These are phyloP conservation scores for Onthophagus taurus DNA, from an alignment of 1,140 invertebrate species.

Conservation along the genomic window DNA sequence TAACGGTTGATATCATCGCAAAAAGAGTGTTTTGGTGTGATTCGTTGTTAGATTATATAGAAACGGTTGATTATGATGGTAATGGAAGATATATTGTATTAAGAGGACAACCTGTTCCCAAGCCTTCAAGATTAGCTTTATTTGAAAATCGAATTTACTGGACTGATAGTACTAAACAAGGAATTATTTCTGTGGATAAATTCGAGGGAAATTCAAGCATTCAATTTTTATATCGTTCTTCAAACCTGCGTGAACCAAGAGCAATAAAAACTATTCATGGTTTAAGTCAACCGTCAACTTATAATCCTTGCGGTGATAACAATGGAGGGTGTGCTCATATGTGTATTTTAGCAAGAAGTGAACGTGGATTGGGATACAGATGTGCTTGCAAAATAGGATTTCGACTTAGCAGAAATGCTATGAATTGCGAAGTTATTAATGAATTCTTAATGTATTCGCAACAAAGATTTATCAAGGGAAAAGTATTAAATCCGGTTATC, in stretches of 20 bases:
- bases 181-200: slow-evolving; percentile 85
- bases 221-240: slow-evolving; percentile 68
- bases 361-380: slow-evolving; percentile 74
- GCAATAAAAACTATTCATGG: slow-evolving; percentile 74
- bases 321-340: slow-evolving; percentile 92
- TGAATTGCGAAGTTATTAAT: slow-evolving; percentile 74
- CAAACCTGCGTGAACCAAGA: slow-evolving; percentile 71
- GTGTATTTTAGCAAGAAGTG: slow-evolving; percentile 82
- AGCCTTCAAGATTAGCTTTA: slow-evolving; percentile 71
- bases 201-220: slow-evolving; percentile 69
- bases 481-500: slow-evolving; percentile 80
- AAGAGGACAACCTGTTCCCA: slow-evolving; percentile 75
- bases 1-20: slow-evolving; percentile 78
- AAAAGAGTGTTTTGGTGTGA: slow-evolving; percentile 94
- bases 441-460: slow-evolving; percentile 97
- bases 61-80: slow-evolving; percentile 93
- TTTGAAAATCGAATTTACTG: slow-evolving; percentile 91
- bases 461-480: slow-evolving; percentile 92
- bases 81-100: slow-evolving; percentile 66
- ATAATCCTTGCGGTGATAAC: slow-evolving; percentile 83
- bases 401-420: slow-evolving; percentile 61
- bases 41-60: slow-evolving; percentile 91
- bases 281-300: slow-evolving; percentile 61
- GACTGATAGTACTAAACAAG: slow-evolving; percentile 93
- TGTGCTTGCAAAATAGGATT: slow-evolving; percentile 94